Base-by-base conservation (phyloP, 2,888 invertebrate species). In the Microchrysa polita region DNA sequence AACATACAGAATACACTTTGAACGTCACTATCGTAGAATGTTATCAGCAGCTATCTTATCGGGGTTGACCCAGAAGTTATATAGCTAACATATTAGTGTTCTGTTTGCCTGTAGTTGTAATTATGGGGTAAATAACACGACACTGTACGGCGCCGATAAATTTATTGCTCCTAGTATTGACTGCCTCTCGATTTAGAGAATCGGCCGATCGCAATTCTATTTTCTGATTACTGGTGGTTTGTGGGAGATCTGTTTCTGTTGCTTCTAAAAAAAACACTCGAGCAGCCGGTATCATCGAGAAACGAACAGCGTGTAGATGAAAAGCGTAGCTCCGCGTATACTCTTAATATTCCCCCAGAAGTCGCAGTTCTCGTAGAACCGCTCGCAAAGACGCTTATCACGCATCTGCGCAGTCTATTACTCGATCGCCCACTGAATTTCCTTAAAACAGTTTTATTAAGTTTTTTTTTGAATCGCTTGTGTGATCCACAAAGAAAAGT, bases 21-120 rank as follows among this genome's bases (percentile, higher is more conserved):
- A 23, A 27, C 67, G 67, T 52, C 67, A 67, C 20, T 55, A 57
- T 69, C 55, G 18, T 34, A 23, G 16, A 40, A 69, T 27, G 40
- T 57, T 69, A 69, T 69, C 69, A 69, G n/a, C n/a, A n/a, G 40
- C 18, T 34, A 57, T 67, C 69, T 69, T 69, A 69, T 69, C 69
- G 57, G 9, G 12, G 40, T n/a, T 69, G 57, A 55, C 69, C 57
- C 55, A 69, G 40, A 44, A 22, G n/a, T n/a, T n/a, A n/a, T n/a
- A n/a, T n/a, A n/a, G n/a, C n/a, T n/a, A n/a, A n/a, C n/a, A n/a
- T n/a, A n/a, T n/a, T 2, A 34, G 20, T 18, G 44, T 44, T 69
- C 69, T 23, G 44, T 20, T 69, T 69, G 18, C 5, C 20, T 2
- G 20, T 57, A 40, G 14, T 16, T 2, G 48, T 48, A 10, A 12